phyloP scores from a whole-genome alignment of 2,888 invertebrate genomes.

The Synergus laeviventris region DNA sequence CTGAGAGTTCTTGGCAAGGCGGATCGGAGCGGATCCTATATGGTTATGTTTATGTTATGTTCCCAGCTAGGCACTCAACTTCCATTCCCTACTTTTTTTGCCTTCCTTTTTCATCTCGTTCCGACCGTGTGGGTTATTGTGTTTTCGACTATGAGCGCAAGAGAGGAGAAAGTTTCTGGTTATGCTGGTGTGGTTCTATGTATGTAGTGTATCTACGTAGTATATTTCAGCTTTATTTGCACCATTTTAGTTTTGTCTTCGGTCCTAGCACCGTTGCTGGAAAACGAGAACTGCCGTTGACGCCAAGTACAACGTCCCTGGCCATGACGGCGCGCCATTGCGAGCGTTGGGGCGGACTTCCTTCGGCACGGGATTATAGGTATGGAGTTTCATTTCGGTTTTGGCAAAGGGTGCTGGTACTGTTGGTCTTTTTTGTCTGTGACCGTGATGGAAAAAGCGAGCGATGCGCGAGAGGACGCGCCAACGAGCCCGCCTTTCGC shows the following conservation, averaged over 20 bases:
- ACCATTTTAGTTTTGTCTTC: slow-evolving; percentile 42
- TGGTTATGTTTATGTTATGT: slow-evolving; percentile 56
- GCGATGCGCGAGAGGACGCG: slow-evolving; percentile 48
- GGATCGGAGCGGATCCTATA: slow-evolving; percentile 10
- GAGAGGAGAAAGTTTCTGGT: slow-evolving; percentile 17
- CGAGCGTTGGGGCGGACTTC: slow-evolving; percentile 42
- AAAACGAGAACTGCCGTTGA: slow-evolving; percentile 27
- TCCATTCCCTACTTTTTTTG: slow-evolving; percentile 43
- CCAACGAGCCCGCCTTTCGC: slow-evolving; percentile 59
- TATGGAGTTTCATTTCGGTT: slow-evolving; percentile 61
- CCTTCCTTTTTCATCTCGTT: slow-evolving; percentile 45
- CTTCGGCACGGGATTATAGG: slow-evolving; percentile 44
- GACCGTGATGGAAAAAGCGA: slow-evolving; percentile 36
- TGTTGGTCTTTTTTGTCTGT: slow-evolving; percentile 35
- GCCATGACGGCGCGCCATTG: slow-evolving; percentile 47
- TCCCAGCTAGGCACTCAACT: slow-evolving; percentile 42
- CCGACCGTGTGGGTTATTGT: slow-evolving; percentile 34
- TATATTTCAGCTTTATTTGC: slow-evolving; percentile 24
- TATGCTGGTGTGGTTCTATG: not conserved
- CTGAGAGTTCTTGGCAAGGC: slow-evolving; percentile 17
- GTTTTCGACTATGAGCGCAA: not conserved
- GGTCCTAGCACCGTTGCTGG: slow-evolving; percentile 13
- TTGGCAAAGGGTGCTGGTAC: slow-evolving; percentile 56
- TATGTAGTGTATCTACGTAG: not conserved
- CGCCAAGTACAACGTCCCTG: slow-evolving; percentile 31